Base-by-base conservation (phyloP, 2,888 invertebrate genomes). In the Hecatera dysodea region DNA sequence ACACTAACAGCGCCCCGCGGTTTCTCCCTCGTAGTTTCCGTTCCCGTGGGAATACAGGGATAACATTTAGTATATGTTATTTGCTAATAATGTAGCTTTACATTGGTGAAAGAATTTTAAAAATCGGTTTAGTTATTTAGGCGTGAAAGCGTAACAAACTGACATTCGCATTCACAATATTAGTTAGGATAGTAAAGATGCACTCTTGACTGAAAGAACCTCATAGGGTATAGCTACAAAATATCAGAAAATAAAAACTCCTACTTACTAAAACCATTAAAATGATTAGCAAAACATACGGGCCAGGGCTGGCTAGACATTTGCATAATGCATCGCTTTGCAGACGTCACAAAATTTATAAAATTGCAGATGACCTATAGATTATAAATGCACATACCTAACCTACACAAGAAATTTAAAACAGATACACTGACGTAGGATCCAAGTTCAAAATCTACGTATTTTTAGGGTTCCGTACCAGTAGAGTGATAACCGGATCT, bases 311-410 rank as follows among this genome's bases (percentile, higher is more conserved):
- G n/a, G n/a, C 15, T 8, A 12, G 2, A 36, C n/a, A 29, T 0
- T 8, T 59, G 42, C 33, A 70, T 72, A 27, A 60, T 61, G 27
- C 50, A 70, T 36, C 11, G 12, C 22, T 53, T 9, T 17, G 2
- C 3, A 5, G 22, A 44, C 27, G 52, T 36, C 52, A 61, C 22
- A 22, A 19, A 44, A 33, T 52, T 27, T 22, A 1, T 8, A 27
- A 63, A 27, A 29, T 27, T n/a, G 17, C 15, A 42, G 1, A 36
- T 56, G 64, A 17, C 74, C 36, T 19, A 56, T 12, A 44, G 8
- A 42, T 67, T n/a, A 46, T 29, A 53, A n/a, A 24, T 39, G 22
- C 27, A 15, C 6, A 24, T 4, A n/a, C n/a, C n/a, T n/a, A n/a
- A n/a, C n/a, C n/a, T n/a, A n/a, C n/a, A n/a, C n/a, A n/a, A 17